Evolutionary conservation across 2,797 vertebrate genomes (phyloP), one percentile per base, ranked within the genome.

Genomic region (Typhlichthys eigenmanni): DNA sequence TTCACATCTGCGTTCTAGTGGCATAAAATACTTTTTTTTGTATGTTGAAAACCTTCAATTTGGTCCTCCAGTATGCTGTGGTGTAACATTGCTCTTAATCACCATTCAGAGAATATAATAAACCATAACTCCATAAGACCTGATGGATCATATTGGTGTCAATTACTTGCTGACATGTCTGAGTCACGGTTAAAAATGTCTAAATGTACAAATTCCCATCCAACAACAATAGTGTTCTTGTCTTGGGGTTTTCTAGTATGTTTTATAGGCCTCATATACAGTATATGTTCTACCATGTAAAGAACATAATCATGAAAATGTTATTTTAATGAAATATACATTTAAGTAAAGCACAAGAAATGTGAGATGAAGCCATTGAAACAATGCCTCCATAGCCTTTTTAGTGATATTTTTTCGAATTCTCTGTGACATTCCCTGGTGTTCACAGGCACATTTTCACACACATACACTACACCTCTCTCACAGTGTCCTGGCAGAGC

Each of bases 361-460:
- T 12, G 13, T 0, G 13, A 47, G 11, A 4, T 47, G 11, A 11
- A 10, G 13, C 47, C 47, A 47, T 11, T n/a, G 24, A 13, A 12
- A 1, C 24, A 19, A 19, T n/a, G 10, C 24, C 8, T 63, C 16
- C n/a, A 5, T 34, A 52, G 47, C 51, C 14, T 56, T 74, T 61
- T 45, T 76, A 38, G 55, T 54, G 62, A 56, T 68, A 72, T 78
- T 82, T 78, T 82, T 59, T 70, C 74, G 71, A 53, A 52, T 68
- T 61, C 66, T 73, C 3, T 0, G 71, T 67, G 74, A 76, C 80
- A 84, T 84, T 75, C 82, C 67, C 60, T 74, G 16, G 72, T 80
- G 83, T 87, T 86, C 85, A 87, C 83, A 89, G 86, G 81, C 87
- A 86, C 79, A 79, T 88, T 89, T 90, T 89, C 34, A 50, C 86